These are phyloP conservation scores for Cyprinodon tularosa DNA, from an alignment of 2,113 vertebrate species.

Conservation along the genomic window DNA sequence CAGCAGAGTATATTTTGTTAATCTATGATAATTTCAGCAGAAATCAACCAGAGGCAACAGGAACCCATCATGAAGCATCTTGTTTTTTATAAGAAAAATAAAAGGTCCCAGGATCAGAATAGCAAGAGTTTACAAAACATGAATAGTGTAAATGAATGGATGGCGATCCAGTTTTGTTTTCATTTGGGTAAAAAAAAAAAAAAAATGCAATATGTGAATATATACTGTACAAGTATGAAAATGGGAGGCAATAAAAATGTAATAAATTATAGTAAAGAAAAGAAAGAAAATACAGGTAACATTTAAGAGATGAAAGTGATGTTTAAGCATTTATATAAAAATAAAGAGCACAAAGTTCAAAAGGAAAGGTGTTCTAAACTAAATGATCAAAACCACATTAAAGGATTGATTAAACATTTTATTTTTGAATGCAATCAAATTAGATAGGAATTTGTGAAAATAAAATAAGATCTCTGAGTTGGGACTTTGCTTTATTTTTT, in stretches of 20 bases:
- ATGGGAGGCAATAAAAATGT: not conserved
- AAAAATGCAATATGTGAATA: not conserved
- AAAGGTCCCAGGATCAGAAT: not conserved
- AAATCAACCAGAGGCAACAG: conserved; percentile 12
- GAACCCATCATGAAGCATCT: not conserved
- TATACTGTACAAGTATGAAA: not conserved
- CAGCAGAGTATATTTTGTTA: not conserved
- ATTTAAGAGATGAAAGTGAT: too few relatives aligned
- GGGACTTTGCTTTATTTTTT: not conserved
- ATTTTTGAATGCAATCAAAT: not conserved
- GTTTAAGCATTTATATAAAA: too few relatives aligned
- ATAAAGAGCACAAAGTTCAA: too few relatives aligned
- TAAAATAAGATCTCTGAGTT: not conserved
- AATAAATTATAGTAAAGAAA: not conserved
- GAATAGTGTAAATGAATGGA: too few relatives aligned
- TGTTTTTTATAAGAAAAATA: not conserved
- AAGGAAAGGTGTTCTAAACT: too few relatives aligned
- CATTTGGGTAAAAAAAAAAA: not conserved
- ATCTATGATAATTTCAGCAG: not conserved
- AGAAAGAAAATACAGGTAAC: too few relatives aligned
- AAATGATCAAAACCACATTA: not conserved
- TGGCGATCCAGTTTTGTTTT: not conserved
- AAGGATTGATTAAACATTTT: not conserved
- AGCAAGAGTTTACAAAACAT: not conserved
- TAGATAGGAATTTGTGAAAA: not conserved